Evolutionary conservation across 2,888 invertebrate genomes (phyloP).

Genomic region (Drosophila mimica): DNA sequence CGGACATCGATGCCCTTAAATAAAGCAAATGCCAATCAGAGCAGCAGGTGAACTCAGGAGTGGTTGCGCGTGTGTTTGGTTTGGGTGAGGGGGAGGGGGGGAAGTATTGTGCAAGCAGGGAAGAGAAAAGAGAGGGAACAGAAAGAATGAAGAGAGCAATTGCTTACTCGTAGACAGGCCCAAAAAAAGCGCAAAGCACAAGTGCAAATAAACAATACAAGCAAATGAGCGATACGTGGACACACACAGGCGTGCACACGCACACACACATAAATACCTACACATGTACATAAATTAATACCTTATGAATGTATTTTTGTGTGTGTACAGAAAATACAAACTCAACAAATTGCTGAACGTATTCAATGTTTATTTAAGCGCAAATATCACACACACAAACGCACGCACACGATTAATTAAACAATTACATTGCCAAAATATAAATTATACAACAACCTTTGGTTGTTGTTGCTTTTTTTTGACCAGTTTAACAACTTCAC

Average conservation of each 20-base stretch:
- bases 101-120: slow-evolving; percentile 43
- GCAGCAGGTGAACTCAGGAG: slow-evolving; percentile 40
- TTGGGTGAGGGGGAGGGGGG: slow-evolving; percentile 34
- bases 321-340: slow-evolving; percentile 32
- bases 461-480: slow-evolving; percentile 15
- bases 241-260: slow-evolving; percentile 20
- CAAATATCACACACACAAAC: slow-evolving; percentile 45
- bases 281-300: neutral
- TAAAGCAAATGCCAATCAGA: slow-evolving; percentile 62
- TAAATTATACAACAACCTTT: slow-evolving; percentile 14
- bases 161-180: slow-evolving; percentile 30
- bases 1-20: slow-evolving; percentile 54
- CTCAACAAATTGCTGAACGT: slow-evolving; percentile 58
- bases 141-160: slow-evolving; percentile 33
- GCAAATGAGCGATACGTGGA: slow-evolving; percentile 31
- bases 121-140: slow-evolving; percentile 11
- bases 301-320: neutral
- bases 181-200: slow-evolving; percentile 55
- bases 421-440: slow-evolving; percentile 57
- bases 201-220: slow-evolving; percentile 66
- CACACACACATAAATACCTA: slow-evolving; percentile 3
- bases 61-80: slow-evolving; percentile 6
- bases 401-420: slow-evolving; percentile 52
- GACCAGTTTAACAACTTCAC: slow-evolving; percentile 17
- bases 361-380: slow-evolving; percentile 69